Conservation (phyloP, 2,113 vertebrate genomes). For the Cathartes aura region DNA sequence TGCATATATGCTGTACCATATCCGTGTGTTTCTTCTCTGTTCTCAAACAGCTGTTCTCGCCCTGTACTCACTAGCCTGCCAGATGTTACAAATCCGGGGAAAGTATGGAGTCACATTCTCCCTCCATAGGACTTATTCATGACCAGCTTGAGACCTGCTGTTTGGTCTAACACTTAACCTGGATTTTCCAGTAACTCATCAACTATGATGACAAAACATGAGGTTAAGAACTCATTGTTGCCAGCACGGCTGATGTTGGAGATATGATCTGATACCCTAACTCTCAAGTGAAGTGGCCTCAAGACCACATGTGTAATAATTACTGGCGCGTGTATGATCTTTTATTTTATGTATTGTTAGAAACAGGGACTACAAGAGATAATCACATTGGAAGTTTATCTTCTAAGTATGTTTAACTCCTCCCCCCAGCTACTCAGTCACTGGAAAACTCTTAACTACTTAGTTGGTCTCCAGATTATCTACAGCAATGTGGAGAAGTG, state of each 20-base stretch:
- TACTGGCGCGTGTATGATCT: background rate
- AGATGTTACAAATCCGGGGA: slow-evolving; percentile 25
- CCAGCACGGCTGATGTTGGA: background rate
- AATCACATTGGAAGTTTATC: background rate
- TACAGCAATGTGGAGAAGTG: background rate
- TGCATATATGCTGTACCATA: background rate
- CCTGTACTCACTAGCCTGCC: background rate
- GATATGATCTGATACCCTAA: background rate
- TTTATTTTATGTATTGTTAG: background rate
- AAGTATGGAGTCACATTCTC: background rate
- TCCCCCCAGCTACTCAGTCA: background rate
- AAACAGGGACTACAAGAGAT: background rate
- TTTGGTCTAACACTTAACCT: slow-evolving; percentile 43
- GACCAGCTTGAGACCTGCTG: slow-evolving; percentile 22
- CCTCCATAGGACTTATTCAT: background rate
- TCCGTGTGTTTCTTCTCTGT: background rate
- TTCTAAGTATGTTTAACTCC: background rate
- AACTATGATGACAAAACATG: background rate
- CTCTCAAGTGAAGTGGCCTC: background rate
- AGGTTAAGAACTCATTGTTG: background rate
- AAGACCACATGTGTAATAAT: background rate
- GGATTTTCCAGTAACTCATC: slow-evolving; percentile 28
- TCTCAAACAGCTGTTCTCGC: slow-evolving; percentile 38
- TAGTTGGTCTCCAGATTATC: background rate
- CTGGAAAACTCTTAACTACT: background rate